phyloP scores from a whole-genome alignment of 30 jellyfish, hydroid and myxozoan genomes.

The Euphysa ruthae region DNA sequence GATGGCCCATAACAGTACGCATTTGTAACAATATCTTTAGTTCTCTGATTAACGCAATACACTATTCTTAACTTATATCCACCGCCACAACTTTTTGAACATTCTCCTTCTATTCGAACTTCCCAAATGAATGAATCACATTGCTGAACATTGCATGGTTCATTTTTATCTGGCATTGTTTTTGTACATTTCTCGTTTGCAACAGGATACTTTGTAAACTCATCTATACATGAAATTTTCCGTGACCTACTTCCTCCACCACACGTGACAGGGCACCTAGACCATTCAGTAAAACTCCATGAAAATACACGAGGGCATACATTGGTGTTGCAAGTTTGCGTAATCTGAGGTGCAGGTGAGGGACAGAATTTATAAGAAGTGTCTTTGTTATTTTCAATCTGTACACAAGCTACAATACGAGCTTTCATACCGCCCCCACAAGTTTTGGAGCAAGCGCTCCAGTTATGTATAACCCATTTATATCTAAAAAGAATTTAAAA shows the following conservation, averaged over 20 bases:
- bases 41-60: constrained; percentile 48
- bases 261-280: constrained; percentile 55
- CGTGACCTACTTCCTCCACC: constrained; percentile 72
- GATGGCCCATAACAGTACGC: constrained; percentile 75
- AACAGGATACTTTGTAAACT: constrained; percentile 6
- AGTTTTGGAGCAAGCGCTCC: constrained; percentile 72
- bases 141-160: constrained; percentile 43
- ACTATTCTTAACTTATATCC: constrained; percentile 62
- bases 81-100: constrained; percentile 85
- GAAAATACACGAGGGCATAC: constrained; percentile 52
- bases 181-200: constrained; percentile 27
- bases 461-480: constrained; percentile 48
- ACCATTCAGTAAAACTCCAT: constrained; percentile 65
- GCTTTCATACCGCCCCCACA: constrained; percentile 64
- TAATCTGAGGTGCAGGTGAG: constrained; percentile 38
- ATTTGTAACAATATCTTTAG: constrained; percentile 41
- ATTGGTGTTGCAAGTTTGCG: constrained; percentile 27
- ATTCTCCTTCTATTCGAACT: constrained; percentile 39
- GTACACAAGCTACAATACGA: constrained; percentile 59
- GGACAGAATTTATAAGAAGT: constrained; percentile 38
- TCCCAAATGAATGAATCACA: constrained; percentile 65
- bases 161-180: constrained; percentile 31
- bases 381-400: not conserved
- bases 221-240: constrained; percentile 30
- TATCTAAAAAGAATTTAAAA: constrained; percentile 29